phyloP scores from a whole-genome alignment of 2,888 invertebrate species.

The Parnassius smintheus region DNA sequence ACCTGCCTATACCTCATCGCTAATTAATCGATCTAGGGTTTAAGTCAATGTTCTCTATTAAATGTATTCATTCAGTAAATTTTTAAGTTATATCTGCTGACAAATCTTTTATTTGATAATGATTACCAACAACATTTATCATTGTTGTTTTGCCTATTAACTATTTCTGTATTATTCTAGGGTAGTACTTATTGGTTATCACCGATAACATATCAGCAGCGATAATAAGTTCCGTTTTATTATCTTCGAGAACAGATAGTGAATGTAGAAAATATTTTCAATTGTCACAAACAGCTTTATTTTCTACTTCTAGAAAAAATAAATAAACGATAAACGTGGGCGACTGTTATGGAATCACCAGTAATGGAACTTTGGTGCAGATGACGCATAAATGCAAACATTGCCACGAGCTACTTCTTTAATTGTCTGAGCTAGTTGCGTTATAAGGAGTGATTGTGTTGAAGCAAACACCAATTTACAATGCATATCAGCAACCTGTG shows the following conservation, averaged over 20 bases:
- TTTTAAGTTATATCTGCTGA: no score
- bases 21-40: no score
- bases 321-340: background rate
- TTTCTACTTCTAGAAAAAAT: background rate
- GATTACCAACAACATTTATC: no score
- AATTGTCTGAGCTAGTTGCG: constrained; percentile 18
- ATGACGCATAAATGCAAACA: constrained; percentile 19
- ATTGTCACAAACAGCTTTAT: background rate
- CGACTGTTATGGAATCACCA: background rate
- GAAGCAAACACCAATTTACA: constrained; percentile 1
- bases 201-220: background rate
- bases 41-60: no score
- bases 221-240: background rate
- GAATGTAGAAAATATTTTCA: background rate
- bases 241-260: background rate
- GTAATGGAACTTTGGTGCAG: background rate
- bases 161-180: no score
- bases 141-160: no score
- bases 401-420: constrained; percentile 13
- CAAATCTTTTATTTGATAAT: no score
- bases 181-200: no score
- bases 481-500: background rate
- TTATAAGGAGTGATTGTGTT: constrained; percentile 8
- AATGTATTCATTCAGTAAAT: no score
- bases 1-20: no score